Evolutionary conservation across 2,888 invertebrate genomes (phyloP).

Genomic region (Epiblema foenella): DNA sequence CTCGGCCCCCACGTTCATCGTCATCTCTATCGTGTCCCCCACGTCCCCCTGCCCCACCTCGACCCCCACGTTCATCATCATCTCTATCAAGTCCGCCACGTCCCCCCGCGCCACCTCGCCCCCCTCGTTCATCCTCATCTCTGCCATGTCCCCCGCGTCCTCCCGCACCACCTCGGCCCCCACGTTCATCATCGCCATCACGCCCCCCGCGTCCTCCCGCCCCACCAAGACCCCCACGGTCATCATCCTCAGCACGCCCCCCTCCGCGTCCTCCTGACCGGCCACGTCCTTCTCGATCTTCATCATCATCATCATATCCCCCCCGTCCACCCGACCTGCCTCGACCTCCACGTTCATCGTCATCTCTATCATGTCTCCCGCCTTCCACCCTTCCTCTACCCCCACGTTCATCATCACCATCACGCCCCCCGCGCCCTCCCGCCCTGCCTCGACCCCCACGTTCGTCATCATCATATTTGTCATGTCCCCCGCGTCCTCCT

Average conservation of each 20-base stretch:
- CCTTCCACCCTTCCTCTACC: slow-evolving; percentile 26
- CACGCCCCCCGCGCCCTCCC: neutral
- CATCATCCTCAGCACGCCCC: neutral
- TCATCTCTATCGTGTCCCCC: too few species aligned
- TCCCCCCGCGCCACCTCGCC: neutral
- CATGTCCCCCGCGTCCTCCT: neutral
- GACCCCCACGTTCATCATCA: neutral
- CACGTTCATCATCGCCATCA: neutral
- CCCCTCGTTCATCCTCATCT: neutral
- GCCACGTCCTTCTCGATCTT: neutral
- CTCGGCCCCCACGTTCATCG: neutral
- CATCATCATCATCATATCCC: slow-evolving; percentile 4
- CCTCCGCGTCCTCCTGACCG: neutral
- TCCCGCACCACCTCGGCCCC: slow-evolving; percentile 21
- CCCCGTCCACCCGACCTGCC: neutral
- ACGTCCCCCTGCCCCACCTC: neutral
- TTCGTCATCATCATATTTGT: neutral
- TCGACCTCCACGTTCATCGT: neutral
- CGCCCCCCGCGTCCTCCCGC: neutral
- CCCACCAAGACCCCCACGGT: neutral
- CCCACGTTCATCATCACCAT: neutral
- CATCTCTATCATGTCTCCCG: slow-evolving; percentile 12
- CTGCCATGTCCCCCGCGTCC: slow-evolving; percentile 18
- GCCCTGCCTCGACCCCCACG: neutral
- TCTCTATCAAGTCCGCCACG: neutral